Conservation (phyloP, 2,113 vertebrate species). For the Dendropsophus ebraccatus region DNA sequence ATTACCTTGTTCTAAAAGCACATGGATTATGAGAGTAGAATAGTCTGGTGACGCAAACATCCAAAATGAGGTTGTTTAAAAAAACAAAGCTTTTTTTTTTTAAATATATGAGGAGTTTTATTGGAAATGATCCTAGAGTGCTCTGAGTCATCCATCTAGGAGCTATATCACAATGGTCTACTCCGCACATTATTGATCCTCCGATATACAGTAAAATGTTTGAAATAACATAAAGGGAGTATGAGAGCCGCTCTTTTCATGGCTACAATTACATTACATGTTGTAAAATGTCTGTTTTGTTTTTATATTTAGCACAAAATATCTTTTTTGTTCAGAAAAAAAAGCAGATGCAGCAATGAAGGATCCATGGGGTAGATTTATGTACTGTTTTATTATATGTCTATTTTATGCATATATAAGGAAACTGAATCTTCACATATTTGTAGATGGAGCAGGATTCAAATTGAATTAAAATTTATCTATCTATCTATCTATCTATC, state of each 20-base stretch:
- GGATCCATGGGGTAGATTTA: background rate
- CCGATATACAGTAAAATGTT: too few relatives aligned
- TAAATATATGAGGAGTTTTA: background rate
- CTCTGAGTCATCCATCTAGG: background rate
- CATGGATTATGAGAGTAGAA: conserved; percentile 1
- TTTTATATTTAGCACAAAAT: background rate
- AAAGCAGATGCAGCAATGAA: background rate
- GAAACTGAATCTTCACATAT: too few relatives aligned
- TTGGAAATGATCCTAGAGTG: background rate
- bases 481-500: too few relatives aligned
- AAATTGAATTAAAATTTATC: too few relatives aligned
- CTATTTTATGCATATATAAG: too few relatives aligned
- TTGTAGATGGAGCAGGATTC: too few relatives aligned
- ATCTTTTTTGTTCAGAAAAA: too few relatives aligned
- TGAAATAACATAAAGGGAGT: too few relatives aligned
- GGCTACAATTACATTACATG: background rate
- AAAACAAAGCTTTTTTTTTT: background rate
- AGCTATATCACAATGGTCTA: background rate
- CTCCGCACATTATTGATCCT: background rate
- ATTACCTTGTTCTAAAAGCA: conserved; percentile 23
- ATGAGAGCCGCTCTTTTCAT: background rate
- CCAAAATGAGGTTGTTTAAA: background rate
- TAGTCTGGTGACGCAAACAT: background rate
- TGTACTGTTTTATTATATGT: too few relatives aligned
- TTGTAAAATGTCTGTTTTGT: background rate